Evolutionary conservation across 2,797 vertebrate species (phyloP).

Genomic region (Karalla daura): DNA sequence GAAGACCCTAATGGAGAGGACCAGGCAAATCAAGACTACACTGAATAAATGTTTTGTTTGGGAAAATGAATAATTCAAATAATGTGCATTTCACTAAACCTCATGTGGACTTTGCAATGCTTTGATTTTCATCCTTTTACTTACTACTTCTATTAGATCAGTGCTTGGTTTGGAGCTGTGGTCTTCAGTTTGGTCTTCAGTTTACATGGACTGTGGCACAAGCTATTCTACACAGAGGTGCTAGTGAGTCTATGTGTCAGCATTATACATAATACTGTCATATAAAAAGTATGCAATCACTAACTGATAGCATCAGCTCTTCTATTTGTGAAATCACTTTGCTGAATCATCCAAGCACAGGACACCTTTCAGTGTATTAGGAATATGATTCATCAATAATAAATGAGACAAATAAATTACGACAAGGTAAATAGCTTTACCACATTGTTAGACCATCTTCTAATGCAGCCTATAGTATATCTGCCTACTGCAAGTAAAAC

Average conservation of each 20-base stretch:
- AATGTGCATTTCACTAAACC: constrained; percentile 14
- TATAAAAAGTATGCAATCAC: no score
- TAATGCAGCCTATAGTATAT: no score
- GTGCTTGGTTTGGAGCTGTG: neutral
- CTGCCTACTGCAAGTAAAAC: no score
- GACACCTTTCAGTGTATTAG: neutral
- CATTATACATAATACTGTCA: no score
- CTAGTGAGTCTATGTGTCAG: no score
- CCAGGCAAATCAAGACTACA: constrained; percentile 26
- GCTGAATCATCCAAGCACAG: neutral
- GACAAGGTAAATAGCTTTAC: neutral
- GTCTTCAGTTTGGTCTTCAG: no score
- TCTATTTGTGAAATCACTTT: no score
- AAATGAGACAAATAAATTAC: neutral
- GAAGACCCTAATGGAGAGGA: constrained; percentile 25
- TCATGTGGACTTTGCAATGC: constrained; percentile 1
- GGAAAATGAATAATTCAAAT: constrained; percentile 37
- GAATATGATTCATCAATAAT: constrained; percentile 12
- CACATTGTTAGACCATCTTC: neutral
- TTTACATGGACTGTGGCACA: no score
- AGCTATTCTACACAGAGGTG: no score
- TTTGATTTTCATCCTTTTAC: neutral
- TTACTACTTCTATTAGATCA: neutral
- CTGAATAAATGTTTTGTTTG: constrained; percentile 32
- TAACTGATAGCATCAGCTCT: no score